Percentiles rank a stretch among this genome's conserved stretches.
These are phyloP conservation scores for Panagrolaimus sp. DNA, from an alignment of 1,140 invertebrate genomes.

Conservation along the genomic window DNA sequence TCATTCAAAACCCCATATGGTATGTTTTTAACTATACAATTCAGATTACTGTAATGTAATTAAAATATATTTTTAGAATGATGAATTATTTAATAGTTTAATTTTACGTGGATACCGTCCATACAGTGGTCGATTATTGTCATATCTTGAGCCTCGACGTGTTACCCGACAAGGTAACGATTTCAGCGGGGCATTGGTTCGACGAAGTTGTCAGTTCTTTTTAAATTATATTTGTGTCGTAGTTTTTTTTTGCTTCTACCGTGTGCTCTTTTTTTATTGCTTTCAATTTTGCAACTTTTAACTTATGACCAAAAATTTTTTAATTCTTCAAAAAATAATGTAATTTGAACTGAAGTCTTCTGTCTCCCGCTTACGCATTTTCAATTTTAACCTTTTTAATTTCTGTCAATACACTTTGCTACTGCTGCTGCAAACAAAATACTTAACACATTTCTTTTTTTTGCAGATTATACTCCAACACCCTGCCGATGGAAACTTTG, in stretches of 20 bases:
- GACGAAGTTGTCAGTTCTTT: conserved; percentile 13
- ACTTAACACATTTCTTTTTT: background rate
- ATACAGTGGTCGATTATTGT: background rate
- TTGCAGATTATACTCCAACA: conserved; percentile 1
- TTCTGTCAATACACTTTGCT: conserved; percentile 1
- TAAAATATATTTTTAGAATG: background rate
- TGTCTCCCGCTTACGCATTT: no score
- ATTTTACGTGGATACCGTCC: conserved; percentile 6
- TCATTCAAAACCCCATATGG: background rate
- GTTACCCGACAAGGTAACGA: background rate
- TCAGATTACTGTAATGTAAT: background rate
- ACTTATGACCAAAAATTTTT: no score
- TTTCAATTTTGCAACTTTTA: no score
- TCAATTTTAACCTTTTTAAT: background rate
- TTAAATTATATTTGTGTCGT: background rate
- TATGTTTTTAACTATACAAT: background rate
- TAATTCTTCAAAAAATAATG: no score
- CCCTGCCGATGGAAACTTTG: conserved; percentile 14
- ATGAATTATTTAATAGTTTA: conserved; percentile 10
- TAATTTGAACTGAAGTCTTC: no score
- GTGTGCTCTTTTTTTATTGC: no score
- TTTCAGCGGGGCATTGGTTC: background rate
- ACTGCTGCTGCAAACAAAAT: background rate
- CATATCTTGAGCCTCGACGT: conserved; percentile 3
- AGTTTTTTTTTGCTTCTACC: no score